phyloP scores from a whole-genome alignment of 2,113 vertebrate genomes.

The Cyanoramphus novaezelandiae region DNA sequence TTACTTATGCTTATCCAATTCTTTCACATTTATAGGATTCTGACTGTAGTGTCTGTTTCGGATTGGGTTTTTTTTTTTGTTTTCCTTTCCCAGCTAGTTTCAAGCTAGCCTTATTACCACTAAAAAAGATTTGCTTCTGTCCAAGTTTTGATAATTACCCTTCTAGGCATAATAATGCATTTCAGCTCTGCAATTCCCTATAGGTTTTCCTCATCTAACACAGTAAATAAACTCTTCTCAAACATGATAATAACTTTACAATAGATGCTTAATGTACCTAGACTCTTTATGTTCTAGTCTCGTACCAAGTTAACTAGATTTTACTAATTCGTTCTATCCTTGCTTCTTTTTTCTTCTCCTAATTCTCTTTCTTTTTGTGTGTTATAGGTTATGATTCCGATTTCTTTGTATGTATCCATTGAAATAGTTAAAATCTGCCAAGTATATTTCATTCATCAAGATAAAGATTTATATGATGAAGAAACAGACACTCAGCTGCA shows the following conservation, averaged over 20 bases:
- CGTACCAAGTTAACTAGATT: background rate
- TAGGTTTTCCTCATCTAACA: constrained; percentile 38
- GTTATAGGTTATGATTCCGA: constrained; percentile 91
- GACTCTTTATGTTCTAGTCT: background rate
- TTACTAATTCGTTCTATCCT: background rate
- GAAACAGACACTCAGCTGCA: constrained; percentile 93
- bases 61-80: background rate
- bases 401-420: constrained; percentile 97
- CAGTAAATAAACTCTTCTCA: constrained; percentile 45
- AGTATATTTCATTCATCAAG: constrained; percentile 97
- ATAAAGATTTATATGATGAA: constrained; percentile 92
- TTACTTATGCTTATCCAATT: background rate
- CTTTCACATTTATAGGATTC: background rate
- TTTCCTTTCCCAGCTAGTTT: constrained; percentile 48
- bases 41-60: constrained; percentile 14
- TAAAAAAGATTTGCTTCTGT: constrained; percentile 45
- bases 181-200: constrained; percentile 1
- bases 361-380: background rate
- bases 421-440: constrained; percentile 98
- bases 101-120: constrained; percentile 21
- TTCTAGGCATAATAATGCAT: constrained; percentile 22
- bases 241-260: background rate
- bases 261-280: background rate
- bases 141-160: constrained; percentile 22
- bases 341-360: background rate